Evolutionary conservation across 2,113 vertebrate species (phyloP).

Genomic region (Xiphias gladius): DNA sequence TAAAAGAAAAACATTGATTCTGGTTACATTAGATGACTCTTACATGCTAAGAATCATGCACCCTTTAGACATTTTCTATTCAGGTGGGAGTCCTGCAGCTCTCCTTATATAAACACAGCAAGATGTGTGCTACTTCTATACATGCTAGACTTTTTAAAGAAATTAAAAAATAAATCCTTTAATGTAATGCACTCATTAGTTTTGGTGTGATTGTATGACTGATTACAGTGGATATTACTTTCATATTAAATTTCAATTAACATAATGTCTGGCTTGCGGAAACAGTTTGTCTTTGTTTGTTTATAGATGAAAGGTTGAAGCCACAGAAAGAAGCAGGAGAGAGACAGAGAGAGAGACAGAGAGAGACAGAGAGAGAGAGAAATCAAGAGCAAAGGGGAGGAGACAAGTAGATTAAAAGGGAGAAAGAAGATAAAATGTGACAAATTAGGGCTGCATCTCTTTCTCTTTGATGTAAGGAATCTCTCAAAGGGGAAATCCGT

Average conservation of each 20-base stretch:
- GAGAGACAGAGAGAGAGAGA: neutral
- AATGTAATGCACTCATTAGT: neutral
- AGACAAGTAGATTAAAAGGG: conserved; percentile 64
- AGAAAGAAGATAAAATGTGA: conserved; percentile 67
- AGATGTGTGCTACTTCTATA: neutral
- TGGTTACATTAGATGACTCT: neutral
- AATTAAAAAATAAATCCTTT: neutral
- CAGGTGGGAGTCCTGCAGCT: neutral
- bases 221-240: conserved; percentile 14
- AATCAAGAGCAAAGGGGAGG: conserved; percentile 46
- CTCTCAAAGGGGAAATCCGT: conserved; percentile 36
- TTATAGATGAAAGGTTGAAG: conserved; percentile 48
- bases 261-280: conserved; percentile 41
- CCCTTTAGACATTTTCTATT: neutral
- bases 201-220: neutral
- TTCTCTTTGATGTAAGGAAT: conserved; percentile 64
- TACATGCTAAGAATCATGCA: too few species aligned
- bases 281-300: conserved; percentile 64
- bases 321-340: conserved; percentile 54
- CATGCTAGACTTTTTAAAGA: neutral
- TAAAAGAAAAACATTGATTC: neutral
- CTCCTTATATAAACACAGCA: neutral
- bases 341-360: neutral
- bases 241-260: conserved; percentile 36
- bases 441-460: conserved; percentile 62